Evolutionary conservation across 2,888 invertebrate genomes (phyloP).

Genomic region (Tiliacea aurago): DNA sequence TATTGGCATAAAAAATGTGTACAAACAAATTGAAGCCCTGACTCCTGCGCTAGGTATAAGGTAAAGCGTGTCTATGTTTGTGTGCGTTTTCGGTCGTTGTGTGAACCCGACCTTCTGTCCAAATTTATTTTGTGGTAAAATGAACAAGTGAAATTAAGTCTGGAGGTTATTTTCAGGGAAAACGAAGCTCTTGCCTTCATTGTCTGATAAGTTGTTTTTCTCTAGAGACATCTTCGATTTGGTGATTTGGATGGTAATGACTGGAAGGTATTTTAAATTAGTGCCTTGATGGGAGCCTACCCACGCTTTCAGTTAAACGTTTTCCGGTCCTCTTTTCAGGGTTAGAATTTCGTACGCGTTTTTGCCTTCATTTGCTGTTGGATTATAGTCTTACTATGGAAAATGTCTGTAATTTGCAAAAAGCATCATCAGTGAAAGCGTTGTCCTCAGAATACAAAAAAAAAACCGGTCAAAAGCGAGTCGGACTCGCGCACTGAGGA

Average conservation of each 20-base stretch:
- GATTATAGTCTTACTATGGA: not conserved
- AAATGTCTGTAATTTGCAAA: not conserved
- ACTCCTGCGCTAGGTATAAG: too few species aligned
- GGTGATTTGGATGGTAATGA: slow-evolving; percentile 56
- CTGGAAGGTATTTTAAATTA: slow-evolving; percentile 38
- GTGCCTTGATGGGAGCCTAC: slow-evolving; percentile 13
- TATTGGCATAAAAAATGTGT: too few species aligned
- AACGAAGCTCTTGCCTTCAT: slow-evolving; percentile 48
- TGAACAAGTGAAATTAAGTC: slow-evolving; percentile 50
- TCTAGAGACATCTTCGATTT: slow-evolving; percentile 56
- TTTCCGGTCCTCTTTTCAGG: slow-evolving; percentile 12
- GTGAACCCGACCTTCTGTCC: too few species aligned
- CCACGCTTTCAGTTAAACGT: slow-evolving; percentile 1
- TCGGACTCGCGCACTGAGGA: too few species aligned
- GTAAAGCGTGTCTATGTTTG: too few species aligned
- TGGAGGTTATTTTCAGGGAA: slow-evolving; percentile 46
- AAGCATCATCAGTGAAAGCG: not conserved
- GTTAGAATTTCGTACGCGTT: not conserved
- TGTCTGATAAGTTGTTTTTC: slow-evolving; percentile 58
- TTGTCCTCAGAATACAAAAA: slow-evolving; percentile 3
- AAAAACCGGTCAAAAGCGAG: too few species aligned
- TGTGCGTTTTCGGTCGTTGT: too few species aligned
- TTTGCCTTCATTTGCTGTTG: not conserved
- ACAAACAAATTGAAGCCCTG: too few species aligned
- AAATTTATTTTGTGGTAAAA: slow-evolving; percentile 1